These are phyloP conservation scores for Sesamia nonagrioides DNA, from an alignment of 1,140 invertebrate genomes.

Conservation along the genomic window DNA sequence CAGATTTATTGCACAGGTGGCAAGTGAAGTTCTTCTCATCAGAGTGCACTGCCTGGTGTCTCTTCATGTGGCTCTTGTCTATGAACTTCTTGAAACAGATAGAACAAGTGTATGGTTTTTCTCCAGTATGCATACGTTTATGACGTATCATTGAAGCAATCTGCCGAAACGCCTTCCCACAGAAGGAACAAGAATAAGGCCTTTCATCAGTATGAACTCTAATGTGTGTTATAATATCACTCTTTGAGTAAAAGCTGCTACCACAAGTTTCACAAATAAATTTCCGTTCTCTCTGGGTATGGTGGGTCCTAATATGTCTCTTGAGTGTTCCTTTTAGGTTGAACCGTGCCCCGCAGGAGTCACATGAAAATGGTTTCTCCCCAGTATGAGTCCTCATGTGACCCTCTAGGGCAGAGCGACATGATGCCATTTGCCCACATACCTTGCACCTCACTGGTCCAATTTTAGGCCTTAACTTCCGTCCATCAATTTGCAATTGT, in stretches of 20 bases:
- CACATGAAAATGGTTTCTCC: slow-evolving; percentile 92
- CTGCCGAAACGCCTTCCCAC: slow-evolving; percentile 80
- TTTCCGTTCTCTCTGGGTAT: slow-evolving; percentile 73
- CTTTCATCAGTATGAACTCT: slow-evolving; percentile 78
- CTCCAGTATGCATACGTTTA: slow-evolving; percentile 76
- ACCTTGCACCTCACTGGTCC: slow-evolving; percentile 48
- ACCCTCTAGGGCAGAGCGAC: slow-evolving; percentile 89
- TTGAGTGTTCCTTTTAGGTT: slow-evolving; percentile 85
- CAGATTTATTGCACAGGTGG: slow-evolving; percentile 67
- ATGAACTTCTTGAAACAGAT: slow-evolving; percentile 80
- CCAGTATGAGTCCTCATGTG: slow-evolving; percentile 94
- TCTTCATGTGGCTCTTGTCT: slow-evolving; percentile 73
- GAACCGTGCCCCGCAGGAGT: slow-evolving; percentile 88
- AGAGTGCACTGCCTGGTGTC: slow-evolving; percentile 86
- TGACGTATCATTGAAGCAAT: slow-evolving; percentile 77
- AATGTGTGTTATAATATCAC: slow-evolving; percentile 81
- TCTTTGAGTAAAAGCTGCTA: slow-evolving; percentile 80
- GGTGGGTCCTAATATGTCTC: slow-evolving; percentile 86
- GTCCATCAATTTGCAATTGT: slow-evolving; percentile 7
- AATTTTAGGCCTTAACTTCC: slow-evolving; percentile 41
- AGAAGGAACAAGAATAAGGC: slow-evolving; percentile 88
- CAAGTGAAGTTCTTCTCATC: slow-evolving; percentile 71
- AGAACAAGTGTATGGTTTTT: slow-evolving; percentile 77
- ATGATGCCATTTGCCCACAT: slow-evolving; percentile 55
- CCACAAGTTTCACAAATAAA: slow-evolving; percentile 84